Base-by-base conservation (phyloP, 2,113 vertebrate species). In the Platysternon megacephalum region DNA sequence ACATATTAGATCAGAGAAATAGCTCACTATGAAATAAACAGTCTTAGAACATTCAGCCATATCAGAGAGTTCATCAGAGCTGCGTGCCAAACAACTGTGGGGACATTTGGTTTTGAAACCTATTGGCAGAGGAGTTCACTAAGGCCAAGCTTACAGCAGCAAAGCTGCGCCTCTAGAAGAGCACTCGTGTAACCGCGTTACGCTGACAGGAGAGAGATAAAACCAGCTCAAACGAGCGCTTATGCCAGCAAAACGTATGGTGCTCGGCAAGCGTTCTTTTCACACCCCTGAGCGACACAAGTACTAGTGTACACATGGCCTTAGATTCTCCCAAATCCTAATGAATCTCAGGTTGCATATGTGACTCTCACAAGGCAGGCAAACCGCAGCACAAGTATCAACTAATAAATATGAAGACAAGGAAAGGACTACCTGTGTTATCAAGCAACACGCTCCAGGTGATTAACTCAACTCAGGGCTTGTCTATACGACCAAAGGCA, bases 21-120 rank as follows among this genome's bases (percentile, higher is more conserved):
- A 90, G 93, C 93, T 93, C 74, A 21, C 95, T 95, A 90, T 89
- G 90, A 96, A 94, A 93, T 76, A 84, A 19, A 93, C 56, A 0
- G 16, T 80, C 88, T 91, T 35, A 79, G 78, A 85, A 88, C 84
- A 79, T 6, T 16, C 86, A 93, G 93, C 82, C 96, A 94, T 91
- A 92, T 35, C 94, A 52, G 90, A 95, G 85, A 87, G 79, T 0
- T 17, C 39, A 91, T 93, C 87, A 79, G 80, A 74, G 61, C 12
- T 68, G 35, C 35, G 3, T 68, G 88, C n/a, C n/a, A 39, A 44
- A 93, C 97, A 96, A 93, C 87, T 91, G 9, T 78, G 91, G 61
- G 51, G 86, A 90, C 53, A 61, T 91, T 94, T 5, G 1, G 61
- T 91, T 97, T 96, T 87, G 95, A 96, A 95, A 96, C 87, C 91